Evolutionary conservation across 2,113 vertebrate genomes (phyloP).

Genomic region (Hypanus sabinus): DNA sequence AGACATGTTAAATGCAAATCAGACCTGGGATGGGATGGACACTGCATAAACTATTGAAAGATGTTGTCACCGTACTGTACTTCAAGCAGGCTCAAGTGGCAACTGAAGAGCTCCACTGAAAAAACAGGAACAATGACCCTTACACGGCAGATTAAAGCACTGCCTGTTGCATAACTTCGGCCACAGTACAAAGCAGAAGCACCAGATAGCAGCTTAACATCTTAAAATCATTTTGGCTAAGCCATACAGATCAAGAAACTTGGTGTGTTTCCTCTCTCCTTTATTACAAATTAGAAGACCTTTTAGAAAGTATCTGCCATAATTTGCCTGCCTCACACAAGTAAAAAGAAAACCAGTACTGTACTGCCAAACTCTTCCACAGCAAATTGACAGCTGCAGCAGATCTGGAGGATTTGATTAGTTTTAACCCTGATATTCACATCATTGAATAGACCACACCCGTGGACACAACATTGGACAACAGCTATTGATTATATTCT

Average conservation of each 20-base stretch:
- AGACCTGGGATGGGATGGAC: background rate
- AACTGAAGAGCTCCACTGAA: background rate
- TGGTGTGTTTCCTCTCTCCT: background rate
- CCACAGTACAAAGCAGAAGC: background rate
- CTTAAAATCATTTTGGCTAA: background rate
- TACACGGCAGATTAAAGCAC: background rate
- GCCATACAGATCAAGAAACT: background rate
- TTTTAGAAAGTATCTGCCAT: background rate
- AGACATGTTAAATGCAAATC: background rate
- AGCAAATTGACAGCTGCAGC: background rate
- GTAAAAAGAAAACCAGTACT: background rate
- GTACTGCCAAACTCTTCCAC: background rate
- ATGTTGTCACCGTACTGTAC: background rate
- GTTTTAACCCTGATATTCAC: background rate
- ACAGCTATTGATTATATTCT: background rate
- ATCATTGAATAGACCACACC: background rate
- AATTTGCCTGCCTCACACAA: background rate
- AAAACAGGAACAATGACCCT: background rate
- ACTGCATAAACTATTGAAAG: background rate
- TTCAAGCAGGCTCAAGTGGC: background rate
- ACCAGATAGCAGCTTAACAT: background rate
- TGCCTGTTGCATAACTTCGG: background rate
- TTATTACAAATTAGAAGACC: background rate
- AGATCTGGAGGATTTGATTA: background rate
- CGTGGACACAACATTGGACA: background rate